These are phyloP conservation scores for Thryonomys swinderianus DNA, from an alignment of 2,113 vertebrate species.

Conservation along the genomic window DNA sequence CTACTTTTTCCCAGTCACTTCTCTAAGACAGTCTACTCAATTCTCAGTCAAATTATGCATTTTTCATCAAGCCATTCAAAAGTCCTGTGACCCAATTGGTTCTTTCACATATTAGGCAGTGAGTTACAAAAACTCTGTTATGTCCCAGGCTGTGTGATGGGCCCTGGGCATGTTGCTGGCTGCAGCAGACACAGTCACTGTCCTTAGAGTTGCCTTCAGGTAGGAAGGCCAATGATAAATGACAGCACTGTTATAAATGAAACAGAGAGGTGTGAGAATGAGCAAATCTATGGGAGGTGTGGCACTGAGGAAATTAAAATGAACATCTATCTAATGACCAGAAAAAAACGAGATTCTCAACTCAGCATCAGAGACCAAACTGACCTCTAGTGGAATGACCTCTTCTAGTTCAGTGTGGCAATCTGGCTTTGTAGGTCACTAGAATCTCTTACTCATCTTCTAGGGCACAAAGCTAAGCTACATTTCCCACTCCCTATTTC, in stretches of 20 bases:
- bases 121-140: background rate
- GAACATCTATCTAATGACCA: background rate
- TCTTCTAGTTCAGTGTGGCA: background rate
- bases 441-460: background rate
- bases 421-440: background rate
- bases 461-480: background rate
- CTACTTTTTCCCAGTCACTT: background rate
- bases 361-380: background rate
- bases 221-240: background rate
- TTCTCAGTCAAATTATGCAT: background rate
- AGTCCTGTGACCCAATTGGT: background rate
- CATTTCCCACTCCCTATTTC: slow-evolving; percentile 13
- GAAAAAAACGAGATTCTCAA: slow-evolving; percentile 9
- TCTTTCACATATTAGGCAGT: background rate
- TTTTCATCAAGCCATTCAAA: background rate
- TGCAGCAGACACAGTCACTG: background rate
- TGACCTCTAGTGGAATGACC: background rate
- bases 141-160: background rate
- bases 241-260: background rate
- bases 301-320: background rate
- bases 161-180: background rate
- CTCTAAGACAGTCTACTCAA: background rate
- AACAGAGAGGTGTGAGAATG: background rate
- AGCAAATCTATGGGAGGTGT: background rate
- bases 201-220: background rate